Evolutionary conservation across 2,888 invertebrate species (phyloP).

Genomic region (Ophion slaviceki): DNA sequence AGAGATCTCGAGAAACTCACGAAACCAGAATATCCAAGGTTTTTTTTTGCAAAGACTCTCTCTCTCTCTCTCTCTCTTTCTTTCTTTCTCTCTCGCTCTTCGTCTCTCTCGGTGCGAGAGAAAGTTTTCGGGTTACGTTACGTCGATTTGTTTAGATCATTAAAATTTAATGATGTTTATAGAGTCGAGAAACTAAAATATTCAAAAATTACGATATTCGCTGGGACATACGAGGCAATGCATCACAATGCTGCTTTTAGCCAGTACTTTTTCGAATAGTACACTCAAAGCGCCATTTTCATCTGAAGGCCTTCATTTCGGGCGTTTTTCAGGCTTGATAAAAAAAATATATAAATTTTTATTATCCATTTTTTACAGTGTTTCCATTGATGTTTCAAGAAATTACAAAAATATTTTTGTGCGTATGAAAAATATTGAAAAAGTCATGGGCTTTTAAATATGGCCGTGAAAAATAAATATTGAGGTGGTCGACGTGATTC

Average conservation of each 20-base stretch:
- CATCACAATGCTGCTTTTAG: neutral
- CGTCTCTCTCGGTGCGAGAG: constrained; percentile 35
- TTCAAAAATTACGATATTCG: constrained; percentile 2
- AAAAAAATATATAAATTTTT: no score
- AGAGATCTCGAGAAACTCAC: constrained; percentile 52
- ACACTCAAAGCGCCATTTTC: no score
- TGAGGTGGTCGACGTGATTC: no score
- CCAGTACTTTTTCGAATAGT: neutral
- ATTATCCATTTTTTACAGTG: no score
- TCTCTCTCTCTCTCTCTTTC: constrained; percentile 5
- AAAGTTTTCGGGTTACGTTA: constrained; percentile 50
- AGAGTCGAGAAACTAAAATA: neutral
- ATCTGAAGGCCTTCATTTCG: no score
- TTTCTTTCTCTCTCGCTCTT: neutral
- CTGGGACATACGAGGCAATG: neutral
- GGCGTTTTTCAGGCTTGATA: no score
- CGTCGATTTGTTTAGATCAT: constrained; percentile 28
- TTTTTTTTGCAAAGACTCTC: constrained; percentile 50
- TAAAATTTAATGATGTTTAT: constrained; percentile 34
- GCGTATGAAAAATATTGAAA: no score
- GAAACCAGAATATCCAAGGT: constrained; percentile 59
- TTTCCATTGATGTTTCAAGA: no score
- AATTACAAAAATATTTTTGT: no score
- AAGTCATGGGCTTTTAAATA: no score
- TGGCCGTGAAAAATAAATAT: no score